These are phyloP conservation scores for Tarsius wallacei DNA, from an alignment of 2,797 vertebrate genomes.

Conservation along the genomic window DNA sequence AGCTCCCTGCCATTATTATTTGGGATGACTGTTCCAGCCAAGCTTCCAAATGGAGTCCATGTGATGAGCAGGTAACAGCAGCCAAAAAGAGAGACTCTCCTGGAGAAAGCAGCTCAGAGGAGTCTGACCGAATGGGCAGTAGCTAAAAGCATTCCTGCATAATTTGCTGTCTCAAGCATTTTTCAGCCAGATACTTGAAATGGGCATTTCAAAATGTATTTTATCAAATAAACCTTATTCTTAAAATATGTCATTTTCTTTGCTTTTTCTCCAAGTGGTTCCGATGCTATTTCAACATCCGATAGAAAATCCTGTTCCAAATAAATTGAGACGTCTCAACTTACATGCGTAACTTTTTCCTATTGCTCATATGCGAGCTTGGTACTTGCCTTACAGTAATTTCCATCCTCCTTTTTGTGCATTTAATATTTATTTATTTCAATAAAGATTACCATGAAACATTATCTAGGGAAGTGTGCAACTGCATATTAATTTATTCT, in stretches of 20 bases:
- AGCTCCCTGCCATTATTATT: conserved; percentile 5
- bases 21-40: neutral
- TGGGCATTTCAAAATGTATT: conserved; percentile 57
- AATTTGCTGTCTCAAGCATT: conserved; percentile 17
- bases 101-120: neutral
- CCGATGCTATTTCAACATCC: conserved; percentile 51
- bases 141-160: conserved; percentile 70
- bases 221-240: conserved; percentile 68
- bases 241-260: conserved; percentile 48
- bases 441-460: conserved; percentile 2
- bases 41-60: conserved; percentile 42
- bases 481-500: neutral
- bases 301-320: conserved; percentile 52
- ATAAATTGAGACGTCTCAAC: conserved; percentile 48
- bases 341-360: conserved; percentile 64
- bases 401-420: conserved; percentile 54
- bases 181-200: conserved; percentile 55
- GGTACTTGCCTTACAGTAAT: conserved; percentile 64
- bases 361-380: conserved; percentile 36
- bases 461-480: neutral
- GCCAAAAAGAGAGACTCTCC: neutral
- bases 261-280: neutral
- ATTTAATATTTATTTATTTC: conserved; percentile 67
- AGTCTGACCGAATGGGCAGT: neutral
- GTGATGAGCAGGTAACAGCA: conserved; percentile 24